Percentiles rank a stretch among this genome's conserved stretches.
Evolutionary conservation across 2,113 vertebrate genomes (phyloP).

Genomic region (Rattus rattus): DNA sequence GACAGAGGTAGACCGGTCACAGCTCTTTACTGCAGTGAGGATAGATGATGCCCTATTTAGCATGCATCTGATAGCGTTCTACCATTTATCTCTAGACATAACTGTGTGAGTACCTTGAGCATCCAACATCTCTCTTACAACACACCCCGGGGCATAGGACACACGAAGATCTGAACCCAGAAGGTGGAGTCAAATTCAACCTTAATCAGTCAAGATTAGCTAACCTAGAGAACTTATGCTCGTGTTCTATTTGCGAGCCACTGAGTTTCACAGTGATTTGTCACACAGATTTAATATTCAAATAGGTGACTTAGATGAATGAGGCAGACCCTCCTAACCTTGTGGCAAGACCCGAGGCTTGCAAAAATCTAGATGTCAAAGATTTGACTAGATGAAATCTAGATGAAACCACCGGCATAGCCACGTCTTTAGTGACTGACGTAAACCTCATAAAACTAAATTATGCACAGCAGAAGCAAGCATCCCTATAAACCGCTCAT

Average conservation of each 20-base stretch:
- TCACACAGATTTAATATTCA: neutral
- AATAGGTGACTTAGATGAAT: neutral
- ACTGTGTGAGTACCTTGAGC: neutral
- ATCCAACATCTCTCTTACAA: neutral
- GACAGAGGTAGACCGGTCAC: neutral
- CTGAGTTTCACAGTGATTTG: neutral
- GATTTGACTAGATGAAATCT: too few relatives aligned
- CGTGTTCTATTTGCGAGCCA: neutral
- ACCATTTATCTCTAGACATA: neutral
- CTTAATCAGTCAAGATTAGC: neutral
- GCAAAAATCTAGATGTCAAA: neutral
- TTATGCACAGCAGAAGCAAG: neutral
- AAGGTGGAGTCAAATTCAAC: neutral
- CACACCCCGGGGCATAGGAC: neutral
- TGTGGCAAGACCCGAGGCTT: constrained; percentile 6
- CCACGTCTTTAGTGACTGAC: neutral
- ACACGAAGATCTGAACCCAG: neutral
- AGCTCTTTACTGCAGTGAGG: neutral
- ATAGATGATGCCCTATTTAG: neutral
- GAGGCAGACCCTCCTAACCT: neutral
- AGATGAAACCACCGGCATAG: constrained; percentile 19
- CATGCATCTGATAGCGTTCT: neutral
- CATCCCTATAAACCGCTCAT: neutral
- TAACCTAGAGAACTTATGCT: neutral
- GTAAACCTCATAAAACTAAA: constrained; percentile 43